Evolutionary conservation across 2,113 vertebrate species (phyloP), one percentile per base, ranked within the genome.

Genomic region (Casuarius casuarius): DNA sequence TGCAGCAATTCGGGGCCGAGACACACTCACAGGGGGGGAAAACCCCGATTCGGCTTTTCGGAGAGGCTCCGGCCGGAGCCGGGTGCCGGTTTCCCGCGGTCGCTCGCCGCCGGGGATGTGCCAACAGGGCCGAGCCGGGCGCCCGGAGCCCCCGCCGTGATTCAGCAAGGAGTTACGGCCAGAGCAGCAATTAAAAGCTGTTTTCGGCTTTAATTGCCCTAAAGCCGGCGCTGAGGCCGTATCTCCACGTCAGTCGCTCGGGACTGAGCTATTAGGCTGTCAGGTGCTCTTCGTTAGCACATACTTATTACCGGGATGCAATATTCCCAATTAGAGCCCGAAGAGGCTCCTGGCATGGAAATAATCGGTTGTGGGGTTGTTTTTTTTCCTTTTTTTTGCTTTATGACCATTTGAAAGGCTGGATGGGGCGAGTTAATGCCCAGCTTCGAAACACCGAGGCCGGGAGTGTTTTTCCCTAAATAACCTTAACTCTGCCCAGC

Each of bases 171-270:
- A 35, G n/a, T 84, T 44, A 33, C 46, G 19, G 73, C 63, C 52
- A 22, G 78, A 70, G 56, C 12, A 2, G 80, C 90, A 86, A 92
- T 94, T 94, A 95, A 71, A 17, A 3, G 18, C 83, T 62, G 35
- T 48, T 28, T 90, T 28, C 72, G 56, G 85, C 70, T 58, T 49
- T 96, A 94, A 95, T 94, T 94, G 90, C 93, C 79, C 46, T 40
- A 6, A 6, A 11, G 42, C 88, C 6, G 13, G 68, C 51, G 76
- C 77, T 84, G 86, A 44, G n/a, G 79, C 75, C 9, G 1, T 62
- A 54, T 71, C 80, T 68, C 68, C 76, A 68, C 48, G 28, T 80
- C 95, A 92, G 83, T 93, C 96, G 93, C 96, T 93, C 90, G 95
- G 93, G 93, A 61, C 88, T 70, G 84, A 78, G 9, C 19, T 40